Percentiles rank a stretch among this genome's conserved stretches.
Conservation (phyloP, 2,888 invertebrate genomes). For the Latheticus oryzae region DNA sequence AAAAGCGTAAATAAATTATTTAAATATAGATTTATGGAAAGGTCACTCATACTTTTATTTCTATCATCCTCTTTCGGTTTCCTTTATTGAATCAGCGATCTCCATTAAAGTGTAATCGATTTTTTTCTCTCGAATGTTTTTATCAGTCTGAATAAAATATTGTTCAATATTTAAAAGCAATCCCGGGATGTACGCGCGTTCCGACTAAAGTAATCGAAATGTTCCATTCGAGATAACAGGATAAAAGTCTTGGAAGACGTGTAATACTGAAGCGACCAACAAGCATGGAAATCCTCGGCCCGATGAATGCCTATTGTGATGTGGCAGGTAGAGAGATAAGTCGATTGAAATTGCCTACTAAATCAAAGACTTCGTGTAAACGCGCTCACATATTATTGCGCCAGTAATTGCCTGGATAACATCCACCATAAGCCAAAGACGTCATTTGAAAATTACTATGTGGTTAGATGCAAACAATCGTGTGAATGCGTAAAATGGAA, state of each 20-base stretch:
- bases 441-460: conserved; percentile 10
- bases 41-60: too few relatives aligned
- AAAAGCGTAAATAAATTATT: too few relatives aligned
- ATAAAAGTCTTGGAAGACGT: conserved; percentile 51
- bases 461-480: conserved; percentile 5
- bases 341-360: conserved; percentile 55
- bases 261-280: conserved; percentile 48
- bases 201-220: conserved; percentile 52
- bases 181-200: conserved; percentile 42
- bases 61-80: too few relatives aligned
- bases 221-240: conserved; percentile 53
- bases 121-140: conserved; percentile 6
- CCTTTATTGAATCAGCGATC: too few relatives aligned
- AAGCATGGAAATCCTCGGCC: conserved; percentile 50
- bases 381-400: conserved; percentile 40
- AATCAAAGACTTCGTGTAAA: conserved; percentile 49
- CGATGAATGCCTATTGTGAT: conserved; percentile 51
- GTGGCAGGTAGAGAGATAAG: conserved; percentile 55
- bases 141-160: conserved; percentile 41
- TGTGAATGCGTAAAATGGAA: not conserved
- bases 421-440: conserved; percentile 8
- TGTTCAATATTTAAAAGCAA: conserved; percentile 46
- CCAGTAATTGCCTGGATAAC: conserved; percentile 38
- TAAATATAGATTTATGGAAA: too few relatives aligned
- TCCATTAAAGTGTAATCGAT: conserved; percentile 9